Evolutionary conservation across 2,113 vertebrate species (phyloP), one percentile per base, ranked within the genome.

Genomic region (Myiopsitta monachus): DNA sequence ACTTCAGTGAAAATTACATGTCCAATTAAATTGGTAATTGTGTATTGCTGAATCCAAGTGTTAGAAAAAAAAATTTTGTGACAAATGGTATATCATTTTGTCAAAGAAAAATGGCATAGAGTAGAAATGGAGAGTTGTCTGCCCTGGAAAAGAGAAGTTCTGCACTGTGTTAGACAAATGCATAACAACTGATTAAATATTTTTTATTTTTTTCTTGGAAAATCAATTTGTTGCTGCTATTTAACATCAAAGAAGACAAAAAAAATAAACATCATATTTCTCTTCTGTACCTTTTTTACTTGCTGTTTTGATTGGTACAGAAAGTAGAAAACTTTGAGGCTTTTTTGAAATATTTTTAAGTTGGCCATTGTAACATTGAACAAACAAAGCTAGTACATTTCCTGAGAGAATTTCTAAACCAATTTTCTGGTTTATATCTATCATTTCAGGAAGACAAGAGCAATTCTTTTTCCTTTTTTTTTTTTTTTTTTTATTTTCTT

Each of bases 351-450:
- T 55, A 86, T 75, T 87, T 92, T 2, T 81, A 63, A 87, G 8
- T 59, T 85, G 26, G 28, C 10, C n/a, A 18, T 46, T 55, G 74
- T 27, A 90, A 46, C 2, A 3, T 15, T 87, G 52, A 75, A 52
- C 1, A 9, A 52, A 79, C 19, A 11, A 81, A 90, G 64, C 22
- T 18, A 90, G 24, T 33, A 70, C 2, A 2, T 59, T 51, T 90
- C 31, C 49, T 57, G 44, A 28, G 85, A 76, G 31, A 67, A 72
- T 88, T 77, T 75, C 51, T 84, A 79, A 67, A 69, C 21, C 33
- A 39, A 61, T 90, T 92, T 95, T 87, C 59, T 72, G 9, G 8
- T 94, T 82, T 77, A 49, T 94, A 88, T 72, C 52, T 76, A 47
- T 11, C 63, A 62, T 94, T 97, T 87, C 49, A 92, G 47, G 76